These are phyloP conservation scores for Incurvaria masculella DNA, from an alignment of 2,888 invertebrate genomes.

Conservation along the genomic window DNA sequence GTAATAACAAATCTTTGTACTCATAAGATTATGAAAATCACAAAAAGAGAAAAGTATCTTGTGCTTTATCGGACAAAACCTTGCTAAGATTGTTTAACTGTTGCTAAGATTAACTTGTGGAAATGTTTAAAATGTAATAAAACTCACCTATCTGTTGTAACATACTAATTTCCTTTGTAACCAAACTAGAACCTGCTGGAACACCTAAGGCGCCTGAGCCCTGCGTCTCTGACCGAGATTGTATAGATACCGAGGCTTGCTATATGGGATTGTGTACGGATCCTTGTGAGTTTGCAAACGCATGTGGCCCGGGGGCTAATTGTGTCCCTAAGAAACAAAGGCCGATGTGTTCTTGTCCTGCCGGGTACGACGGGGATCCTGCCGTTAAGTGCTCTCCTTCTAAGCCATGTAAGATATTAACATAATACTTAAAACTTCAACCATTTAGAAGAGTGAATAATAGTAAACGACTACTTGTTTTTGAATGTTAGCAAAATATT, in stretches of 20 bases:
- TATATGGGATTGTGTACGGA: slow-evolving; percentile 79
- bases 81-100: slow-evolving; percentile 1
- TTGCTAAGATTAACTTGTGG: slow-evolving; percentile 4
- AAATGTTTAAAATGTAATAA: slow-evolving; percentile 1
- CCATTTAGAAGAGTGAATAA: too few relatives aligned
- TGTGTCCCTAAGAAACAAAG: slow-evolving; percentile 81
- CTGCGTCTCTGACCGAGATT: slow-evolving; percentile 80
- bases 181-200: slow-evolving; percentile 66
- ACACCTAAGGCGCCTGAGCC: slow-evolving; percentile 70
- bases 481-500: too few relatives aligned
- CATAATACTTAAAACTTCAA: too few relatives aligned
- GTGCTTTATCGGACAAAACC: slow-evolving; percentile 47
- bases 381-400: slow-evolving; percentile 73
- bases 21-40: too few relatives aligned
- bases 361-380: slow-evolving; percentile 79
- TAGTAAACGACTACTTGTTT: too few relatives aligned
- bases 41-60: slow-evolving; percentile 14
- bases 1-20: slow-evolving; percentile 5
- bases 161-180: slow-evolving; percentile 46
- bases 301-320: slow-evolving; percentile 71
- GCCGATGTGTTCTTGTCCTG: slow-evolving; percentile 78
- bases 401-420: slow-evolving; percentile 68
- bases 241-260: slow-evolving; percentile 79
- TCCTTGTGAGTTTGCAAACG: slow-evolving; percentile 78
- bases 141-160: slow-evolving; percentile 23